Evolutionary conservation across 2,888 invertebrate species (phyloP), one percentile per base, ranked within the genome.

Genomic region (Drosophila paracracens): DNA sequence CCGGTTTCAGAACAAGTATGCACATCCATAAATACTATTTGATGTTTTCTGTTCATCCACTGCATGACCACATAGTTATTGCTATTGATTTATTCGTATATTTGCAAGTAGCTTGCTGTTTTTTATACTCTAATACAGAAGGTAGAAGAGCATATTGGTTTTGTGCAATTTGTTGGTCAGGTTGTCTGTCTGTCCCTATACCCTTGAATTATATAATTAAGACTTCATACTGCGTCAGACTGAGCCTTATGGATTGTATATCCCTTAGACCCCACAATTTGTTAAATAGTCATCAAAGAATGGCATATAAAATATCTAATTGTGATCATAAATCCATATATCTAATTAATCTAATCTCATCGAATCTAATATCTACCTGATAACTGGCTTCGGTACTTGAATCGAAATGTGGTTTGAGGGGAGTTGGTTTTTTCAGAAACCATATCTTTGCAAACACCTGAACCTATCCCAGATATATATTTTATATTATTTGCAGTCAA

Each of bases 1-100:
- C 76, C 77, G 73, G 76, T 77, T 73, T 54, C 33, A 76, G 52
- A 59, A 73, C 62, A 8, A 33, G 38, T 52, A 46, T 60, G 56
- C 38, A 71, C 65, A 63, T 63, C 59, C 60, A 57, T 67, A 72
- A 64, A 52, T 76, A 52, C 64, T 65, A 59, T 61, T 72, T 63
- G 58, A 59, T 72, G 68, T 43, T 46, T 53, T 57, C 48, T 18
- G 27, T 59, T 57, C 43, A 73, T 63, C 51, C 21, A 74, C 40
- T 68, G 61, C 74, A 58, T 61, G 48, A 57, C 51, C 36, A 46
- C 65, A 52, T 73, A 27, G 38, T 57, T 57, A 61, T 52, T 64
- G 56, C 46, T 62, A 54, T 46, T 40, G 7, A 46, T 51, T 35
- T 48, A 27, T 36, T 27, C 18, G 51, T 51, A 27, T 21, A 11